Evolutionary conservation across 1,140 invertebrate genomes (phyloP), one percentile per base, ranked within the genome.

Genomic region (Papilio polyxenes): DNA sequence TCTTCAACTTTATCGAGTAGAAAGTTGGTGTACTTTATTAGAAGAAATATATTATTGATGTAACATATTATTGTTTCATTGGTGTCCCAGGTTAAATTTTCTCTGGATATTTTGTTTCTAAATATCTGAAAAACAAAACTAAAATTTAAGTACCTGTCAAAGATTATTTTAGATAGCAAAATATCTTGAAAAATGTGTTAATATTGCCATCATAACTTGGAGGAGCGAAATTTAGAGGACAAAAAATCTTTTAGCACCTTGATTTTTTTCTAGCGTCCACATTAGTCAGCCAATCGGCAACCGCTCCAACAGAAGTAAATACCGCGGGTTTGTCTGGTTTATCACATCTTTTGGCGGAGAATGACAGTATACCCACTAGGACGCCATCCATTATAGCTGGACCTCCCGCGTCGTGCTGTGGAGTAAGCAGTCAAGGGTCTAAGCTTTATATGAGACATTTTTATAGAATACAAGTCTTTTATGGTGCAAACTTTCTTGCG

Each of bases 11-110:
- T 88, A 83, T 85, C 80, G 82, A 85, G 87, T 90, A 89, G 83
- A 81, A 85, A 84, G 76, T 78, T 89, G 86, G 87, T 91, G 91
- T 92, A 92, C 90, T 93, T 91, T 94, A 91, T 93, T 93, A 93
- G 92, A 91, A 85, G 81, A 93, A 92, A 92, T 93, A 93, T 92
- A 93, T 90, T 88, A 86, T 88, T 89, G 84, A 89, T 90, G 84
- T 88, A 83, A 85, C 83, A 82, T 85, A 87, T 84, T 85, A 80
- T 87, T 90, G 90, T 92, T 93, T 92, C 85, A 91, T 92, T 91
- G 56, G 15, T 75, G 80, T 82, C 72, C 80, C 44, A 82, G 40
- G 17, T 65, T 49, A 83, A 37, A 76, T 81, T 69, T 78, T 84
- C 40, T 88, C 85, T n/a, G 85, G 69, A 48, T 62, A 75, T 76